Base-by-base conservation (phyloP, 2,888 invertebrate genomes). In the Ferdinandea cuprea region DNA sequence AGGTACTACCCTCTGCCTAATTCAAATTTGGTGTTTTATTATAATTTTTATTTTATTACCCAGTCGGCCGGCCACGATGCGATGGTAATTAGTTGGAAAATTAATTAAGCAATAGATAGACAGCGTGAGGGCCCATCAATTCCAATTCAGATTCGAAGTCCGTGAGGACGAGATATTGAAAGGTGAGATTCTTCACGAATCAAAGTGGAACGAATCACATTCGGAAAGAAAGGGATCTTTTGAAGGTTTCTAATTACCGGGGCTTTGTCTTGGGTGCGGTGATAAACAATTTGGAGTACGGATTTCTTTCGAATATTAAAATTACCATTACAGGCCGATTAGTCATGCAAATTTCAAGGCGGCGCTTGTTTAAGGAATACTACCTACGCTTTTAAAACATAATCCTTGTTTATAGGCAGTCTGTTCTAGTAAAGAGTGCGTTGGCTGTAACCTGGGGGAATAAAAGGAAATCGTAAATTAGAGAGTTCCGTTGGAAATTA, bases 1-100 rank as follows among this genome's bases (percentile, higher is more conserved):
- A 37, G n/a, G 30, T 42, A 17, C 46, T n/a, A 2, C 15, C n/a
- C n/a, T 37, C 42, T 71, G 58, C 48, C 71, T 79, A 84, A 84
- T 79, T 79, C 73, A 42, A 63, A 73, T 79, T 74, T 65, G 68
- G 74, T 84, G 84, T 84, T 84, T 79, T 84, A 84, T 79, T 84
- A 52, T 84, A 79, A 84, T 84, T 84, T 83, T 78, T 48, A 72
- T 78, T 58, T 63, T 78, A 40, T 54, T 77, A 54, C 48, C 48
- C n/a, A 30, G 17, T 42, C 61, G 42, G 32, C 68, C 37, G 48
- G 46, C 37, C n/a, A 15, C n/a, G n/a, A 52, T 40, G 0, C 56
- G 44, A 21, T n/a, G 35, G 72, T 83, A 83, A 78, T 83, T 83
- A 78, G 83, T 48, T 63, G 48, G 13, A 32, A 69, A 73, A 79